Base-by-base conservation (phyloP, 2,113 vertebrate genomes). In the Eulemur macaco region DNA sequence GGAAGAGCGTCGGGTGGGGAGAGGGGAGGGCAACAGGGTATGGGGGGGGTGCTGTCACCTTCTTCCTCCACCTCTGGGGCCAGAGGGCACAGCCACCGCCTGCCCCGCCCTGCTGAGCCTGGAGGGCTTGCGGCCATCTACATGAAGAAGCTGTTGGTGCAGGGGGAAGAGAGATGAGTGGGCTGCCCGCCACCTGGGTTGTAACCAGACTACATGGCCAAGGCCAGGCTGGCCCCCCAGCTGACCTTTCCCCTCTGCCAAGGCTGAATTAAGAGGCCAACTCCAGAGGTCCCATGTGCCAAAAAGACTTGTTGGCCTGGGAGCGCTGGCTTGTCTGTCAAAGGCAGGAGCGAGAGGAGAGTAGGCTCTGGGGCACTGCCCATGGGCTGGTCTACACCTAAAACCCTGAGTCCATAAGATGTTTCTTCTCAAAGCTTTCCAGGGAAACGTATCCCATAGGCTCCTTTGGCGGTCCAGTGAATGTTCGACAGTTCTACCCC, bases 221-320 rank as follows among this genome's bases (percentile, higher is more conserved):
- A 60, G 86, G 73, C 85, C 69, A 94, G 4, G 74, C 15, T 50
- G 94, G 92, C n/a, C 86, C 52, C 84, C 31, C 42, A n/a, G 84
- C 69, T 45, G 95, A 97, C 93, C 97, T 98, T 95, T 98, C 92
- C 83, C 82, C 31, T 94, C 29, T 84, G 97, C 97, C 98, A 98
- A 96, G 89, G 95, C 85, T 76, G 96, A 85, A 83, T 82, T 83
- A 94, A 91, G 83, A 95, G 86, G 63, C 97, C 7, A 39, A 45
- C 73, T 78, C 45, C 27, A 45, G 42, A 77, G 83, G 71, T 25
- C 47, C 74, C 0, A 1, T 84, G 76, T 68, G 96, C 77, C 95
- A 96, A 63, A 60, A 89, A 89, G 90, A 66, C 29, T 17, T 8
- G 45, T 74, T 84, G 89, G 60, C 83, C 76, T 60, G 29, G 37